phyloP scores from a whole-genome alignment of 2,113 vertebrate genomes.

The Caretta caretta region DNA sequence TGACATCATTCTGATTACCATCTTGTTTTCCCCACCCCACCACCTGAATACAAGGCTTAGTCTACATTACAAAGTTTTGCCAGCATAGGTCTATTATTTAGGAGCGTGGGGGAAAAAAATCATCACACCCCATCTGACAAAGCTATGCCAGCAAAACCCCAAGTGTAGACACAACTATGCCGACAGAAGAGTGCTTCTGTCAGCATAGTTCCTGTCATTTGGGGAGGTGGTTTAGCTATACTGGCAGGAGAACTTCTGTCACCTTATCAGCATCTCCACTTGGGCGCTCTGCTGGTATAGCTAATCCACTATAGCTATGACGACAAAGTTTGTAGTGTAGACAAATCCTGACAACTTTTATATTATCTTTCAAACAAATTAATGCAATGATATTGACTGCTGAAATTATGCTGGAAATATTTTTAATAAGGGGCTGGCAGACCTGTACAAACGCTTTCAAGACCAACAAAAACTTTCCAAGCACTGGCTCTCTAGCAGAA shows the following conservation, averaged over 20 bases:
- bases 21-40: accelerated
- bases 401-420: not conserved
- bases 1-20: not conserved
- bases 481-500: not conserved
- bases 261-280: not conserved
- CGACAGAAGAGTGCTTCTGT: not conserved
- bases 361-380: not conserved
- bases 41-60: not conserved
- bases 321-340: not conserved
- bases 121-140: not conserved
- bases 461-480: not conserved
- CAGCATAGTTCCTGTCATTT: not conserved
- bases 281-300: not conserved
- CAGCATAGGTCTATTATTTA: not conserved
- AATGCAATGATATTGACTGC: not conserved
- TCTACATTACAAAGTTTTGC: not conserved
- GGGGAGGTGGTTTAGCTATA: not conserved
- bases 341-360: not conserved
- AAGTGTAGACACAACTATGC: not conserved
- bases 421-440: not conserved
- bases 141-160: not conserved
- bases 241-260: not conserved
- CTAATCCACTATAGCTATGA: not conserved
- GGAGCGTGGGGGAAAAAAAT: too few species aligned
- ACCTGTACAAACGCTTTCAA: not conserved